A percentile compares a stretch with the other conserved stretches of the same genome.
phyloP scores from a whole-genome alignment of 2,797 vertebrate genomes.

The Tamandua tetradactyla region DNA sequence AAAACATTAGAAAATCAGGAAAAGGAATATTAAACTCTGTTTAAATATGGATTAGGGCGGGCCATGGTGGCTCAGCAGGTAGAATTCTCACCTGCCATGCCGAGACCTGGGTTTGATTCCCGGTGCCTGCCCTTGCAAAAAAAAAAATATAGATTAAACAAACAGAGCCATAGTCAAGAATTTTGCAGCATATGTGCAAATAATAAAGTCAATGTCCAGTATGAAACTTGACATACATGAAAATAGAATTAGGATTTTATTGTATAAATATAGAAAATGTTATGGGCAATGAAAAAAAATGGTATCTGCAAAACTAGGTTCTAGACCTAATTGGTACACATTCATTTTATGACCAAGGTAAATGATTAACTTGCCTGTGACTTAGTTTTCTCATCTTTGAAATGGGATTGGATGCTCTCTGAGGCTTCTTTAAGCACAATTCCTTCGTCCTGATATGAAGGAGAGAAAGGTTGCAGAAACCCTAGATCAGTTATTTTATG shows the following conservation, averaged over 20 bases:
- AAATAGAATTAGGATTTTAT: not conserved
- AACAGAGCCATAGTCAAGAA: not conserved
- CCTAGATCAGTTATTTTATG: not conserved
- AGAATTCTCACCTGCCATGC: too few relatives aligned
- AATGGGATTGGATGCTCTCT: not conserved
- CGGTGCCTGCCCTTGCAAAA: too few relatives aligned
- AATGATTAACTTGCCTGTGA: not conserved
- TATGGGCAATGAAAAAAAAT: not conserved
- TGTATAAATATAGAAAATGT: not conserved
- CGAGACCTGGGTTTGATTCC: too few relatives aligned
- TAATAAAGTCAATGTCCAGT: not conserved
- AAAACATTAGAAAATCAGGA: not conserved
- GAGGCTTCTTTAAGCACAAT: not conserved
- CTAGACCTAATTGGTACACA: not conserved
- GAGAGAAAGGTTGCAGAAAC: not conserved
- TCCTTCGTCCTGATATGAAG: not conserved
- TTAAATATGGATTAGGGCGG: too few relatives aligned
- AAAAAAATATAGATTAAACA: not conserved
- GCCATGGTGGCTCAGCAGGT: too few relatives aligned
- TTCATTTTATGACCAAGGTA: not conserved
- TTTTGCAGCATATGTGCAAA: not conserved
- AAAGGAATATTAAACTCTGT: not conserved
- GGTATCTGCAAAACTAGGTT: not conserved
- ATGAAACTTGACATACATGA: not conserved
- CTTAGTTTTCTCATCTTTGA: not conserved